These are phyloP conservation scores for Otocyon megalotis DNA, from an alignment of 2,113 vertebrate genomes.

Conservation along the genomic window DNA sequence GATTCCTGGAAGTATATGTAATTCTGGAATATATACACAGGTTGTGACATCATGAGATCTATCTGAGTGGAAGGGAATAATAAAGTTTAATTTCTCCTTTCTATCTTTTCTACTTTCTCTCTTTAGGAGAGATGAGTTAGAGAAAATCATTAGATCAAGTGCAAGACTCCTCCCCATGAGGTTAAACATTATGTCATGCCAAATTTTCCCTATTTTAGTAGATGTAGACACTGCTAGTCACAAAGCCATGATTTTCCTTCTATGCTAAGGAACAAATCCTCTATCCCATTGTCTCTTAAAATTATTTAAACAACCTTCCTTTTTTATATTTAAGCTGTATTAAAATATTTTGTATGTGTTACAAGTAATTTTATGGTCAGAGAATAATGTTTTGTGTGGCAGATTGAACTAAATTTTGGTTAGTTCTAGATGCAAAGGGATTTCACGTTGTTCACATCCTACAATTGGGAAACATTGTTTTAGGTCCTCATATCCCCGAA, in stretches of 20 bases:
- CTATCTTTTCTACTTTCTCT: background rate
- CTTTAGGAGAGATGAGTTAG: conserved; percentile 7
- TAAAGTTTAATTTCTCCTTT: background rate
- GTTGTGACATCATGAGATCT: background rate
- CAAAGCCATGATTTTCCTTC: background rate
- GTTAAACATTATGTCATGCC: background rate
- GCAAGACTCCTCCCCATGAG: background rate
- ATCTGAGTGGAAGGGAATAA: background rate
- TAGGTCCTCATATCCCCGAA: background rate
- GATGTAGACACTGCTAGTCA: background rate
- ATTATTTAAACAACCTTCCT: background rate
- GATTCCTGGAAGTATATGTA: background rate
- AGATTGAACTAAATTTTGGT: background rate
- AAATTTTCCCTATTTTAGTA: background rate
- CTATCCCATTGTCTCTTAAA: background rate
- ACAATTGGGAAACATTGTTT: background rate
- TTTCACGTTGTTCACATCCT: background rate
- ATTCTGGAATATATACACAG: background rate
- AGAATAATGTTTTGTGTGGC: background rate
- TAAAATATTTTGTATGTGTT: background rate
- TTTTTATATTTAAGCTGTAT: background rate
- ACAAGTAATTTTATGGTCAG: background rate
- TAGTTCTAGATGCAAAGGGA: background rate
- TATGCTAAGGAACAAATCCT: background rate
- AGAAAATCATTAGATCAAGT: conserved; percentile 1